Base-by-base conservation (phyloP, 2,113 vertebrate species). In the Cololabis saira region DNA sequence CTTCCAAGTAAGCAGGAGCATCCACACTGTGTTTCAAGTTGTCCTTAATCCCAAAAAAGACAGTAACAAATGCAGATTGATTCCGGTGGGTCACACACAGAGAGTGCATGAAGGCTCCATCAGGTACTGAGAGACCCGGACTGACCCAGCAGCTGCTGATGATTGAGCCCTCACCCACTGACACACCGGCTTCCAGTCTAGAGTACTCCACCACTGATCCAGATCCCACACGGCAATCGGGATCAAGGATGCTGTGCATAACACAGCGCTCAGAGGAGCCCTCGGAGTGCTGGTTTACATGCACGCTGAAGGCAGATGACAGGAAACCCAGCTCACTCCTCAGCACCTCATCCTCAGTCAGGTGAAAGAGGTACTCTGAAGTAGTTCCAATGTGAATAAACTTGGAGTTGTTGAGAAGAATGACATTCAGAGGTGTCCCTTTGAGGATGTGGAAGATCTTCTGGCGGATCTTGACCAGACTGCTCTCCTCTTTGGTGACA, bases 351-450 rank as follows among this genome's bases (percentile, higher is more conserved):
- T 95, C 89, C 10, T 90, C 76, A 0, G 95, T 89, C 14, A 97
- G 93, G 85, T 99, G 96, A 71, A 93, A 93, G 60, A 98, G 88
- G 67, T 96, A 98, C 67, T 99, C 97, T 1, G 91, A 82, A 0
- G 93, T 93, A 45, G 97, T 97, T 37, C 98, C 96, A 0, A 98
- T 86, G 87, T 99, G 98, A 74, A 96, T 98, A 87, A 99, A 99
- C 70, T 90, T 95, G 9, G 98, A 99, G 74, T 96, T 95, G 71
- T 97, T 95, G 50, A 99, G 89, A 41, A 95, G 85, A 14, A 97
- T 82, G n/a, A 98, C 93, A 24, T 96, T 95, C 0, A 99, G 84
- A 0, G 87, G 33, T 0, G 94, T 95, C 59, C 95, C 97, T n/a
- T 74, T 91, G 13, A 99, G 94, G 42, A 86, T 84, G 12, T 79